Percentiles rank a stretch among this genome's conserved stretches.
Conservation (phyloP, 2,888 invertebrate species). For the Lithophane ornitopus region DNA sequence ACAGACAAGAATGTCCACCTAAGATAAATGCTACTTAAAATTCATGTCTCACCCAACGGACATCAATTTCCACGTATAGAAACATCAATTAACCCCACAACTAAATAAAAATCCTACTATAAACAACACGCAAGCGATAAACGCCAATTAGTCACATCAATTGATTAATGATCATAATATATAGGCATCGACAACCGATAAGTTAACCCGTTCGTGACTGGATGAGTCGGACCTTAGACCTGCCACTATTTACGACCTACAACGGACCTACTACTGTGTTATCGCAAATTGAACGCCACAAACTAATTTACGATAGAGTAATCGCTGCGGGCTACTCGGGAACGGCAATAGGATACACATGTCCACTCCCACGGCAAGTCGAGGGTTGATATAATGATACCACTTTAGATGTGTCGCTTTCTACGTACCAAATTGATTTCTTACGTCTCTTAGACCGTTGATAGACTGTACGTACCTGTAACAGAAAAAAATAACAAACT, state of each 20-base stretch:
- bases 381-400: slow-evolving; percentile 50
- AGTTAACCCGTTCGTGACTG: slow-evolving; percentile 64
- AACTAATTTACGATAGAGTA: slow-evolving; percentile 73
- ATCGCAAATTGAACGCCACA: slow-evolving; percentile 77
- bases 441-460: slow-evolving; percentile 30
- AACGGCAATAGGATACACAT: slow-evolving; percentile 55
- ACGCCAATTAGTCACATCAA: slow-evolving; percentile 62
- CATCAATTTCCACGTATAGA: slow-evolving; percentile 34
- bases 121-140: slow-evolving; percentile 45
- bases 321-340: slow-evolving; percentile 66
- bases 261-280: slow-evolving; percentile 74
- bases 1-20: slow-evolving; percentile 6
- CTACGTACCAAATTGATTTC: slow-evolving; percentile 67
- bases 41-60: slow-evolving; percentile 9
- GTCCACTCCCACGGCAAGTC: slow-evolving; percentile 61
- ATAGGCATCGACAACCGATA: slow-evolving; percentile 51
- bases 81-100: slow-evolving; percentile 29
- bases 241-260: slow-evolving; percentile 69
- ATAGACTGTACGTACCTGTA: slow-evolving; percentile 75
- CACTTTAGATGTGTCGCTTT: slow-evolving; percentile 61
- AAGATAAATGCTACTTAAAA: slow-evolving; percentile 35
- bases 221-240: slow-evolving; percentile 66
- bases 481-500: slow-evolving; percentile 64
- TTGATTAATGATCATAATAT: slow-evolving; percentile 65
- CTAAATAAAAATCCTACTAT: slow-evolving; percentile 31